Base-by-base conservation (phyloP, 2,888 invertebrate genomes). In the Spisula subtruncata region DNA sequence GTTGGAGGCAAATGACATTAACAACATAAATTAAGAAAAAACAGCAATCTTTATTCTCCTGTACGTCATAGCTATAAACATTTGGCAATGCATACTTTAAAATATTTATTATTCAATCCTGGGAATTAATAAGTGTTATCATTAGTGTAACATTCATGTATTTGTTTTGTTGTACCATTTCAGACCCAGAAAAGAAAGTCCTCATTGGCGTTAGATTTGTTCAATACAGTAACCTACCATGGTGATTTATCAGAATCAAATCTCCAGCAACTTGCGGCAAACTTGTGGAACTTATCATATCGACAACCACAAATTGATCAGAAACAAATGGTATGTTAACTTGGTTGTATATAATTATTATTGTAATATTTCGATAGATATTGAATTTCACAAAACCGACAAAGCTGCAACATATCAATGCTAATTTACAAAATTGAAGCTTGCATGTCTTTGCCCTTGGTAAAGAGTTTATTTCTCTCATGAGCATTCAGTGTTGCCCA, bases 261-360 rank as follows among this genome's bases (percentile, higher is more conserved):
- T 16, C 97, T 98, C 97, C 97, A 97, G 51, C 97, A 97, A 85
- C 97, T 99, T 89, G 98, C 98, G 0, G 96, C 97, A 0, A 98
- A 98, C 97, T 97, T 99, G 79, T 99, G 99, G 98, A 97, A 98
- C 95, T 97, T 99, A 92, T 97, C 98, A 29, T 97, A 98, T 93
- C 98, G 98, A 83, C 81, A 81, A 25, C n/a, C 46, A 25, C 48
- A 4, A 51, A 48, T 81, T 14, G 81, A 81, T 35, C 81, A 81
- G n/a, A 82, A 97, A 93, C 93, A 94, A 83, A 93, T 94, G 93
- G 96, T 96, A 41, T 18, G 66, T 80, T 29, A 8, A 41, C 8
- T 41, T n/a, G n/a, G n/a, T n/a, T n/a, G n/a, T n/a, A 41, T 41
- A 41, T 2, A 8, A 41, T 41, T 5, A 41, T 41, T 5, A 41